Evolutionary conservation across 2,888 invertebrate genomes (phyloP), one percentile per base, ranked within the genome.

Genomic region (Oxytorus armatus): DNA sequence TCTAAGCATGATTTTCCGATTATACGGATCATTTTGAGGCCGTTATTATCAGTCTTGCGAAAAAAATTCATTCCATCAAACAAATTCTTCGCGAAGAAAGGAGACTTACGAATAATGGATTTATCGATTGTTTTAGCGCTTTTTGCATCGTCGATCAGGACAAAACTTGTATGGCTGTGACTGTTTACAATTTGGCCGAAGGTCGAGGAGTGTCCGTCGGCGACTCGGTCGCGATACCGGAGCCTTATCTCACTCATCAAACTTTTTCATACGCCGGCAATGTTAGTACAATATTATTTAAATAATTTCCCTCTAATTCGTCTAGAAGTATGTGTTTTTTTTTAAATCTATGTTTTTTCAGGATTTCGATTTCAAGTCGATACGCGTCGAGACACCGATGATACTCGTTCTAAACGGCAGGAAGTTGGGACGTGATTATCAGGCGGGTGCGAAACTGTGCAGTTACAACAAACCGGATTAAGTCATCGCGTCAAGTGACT

Each of bases 151-250:
- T 96, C 53, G 97, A 97, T 92, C 94, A 94, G 84, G 94, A 95
- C 73, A 94, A 94, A 92, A 93, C 93, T 0, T 96, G 96, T 88
- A 92, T 95, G 59, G 94, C 95, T 18, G 96, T 97, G 78, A 96
- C 96, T 0, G 95, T 97, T 55, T 98, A 97, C 92, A 97, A 98
- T 93, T 94, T 97, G 92, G 96, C 96, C 5, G 94, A 95, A 88
- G 96, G 96, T 0, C 95, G 95, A 89, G 97, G 97, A 49, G 95
- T 96, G 68, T 96, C 96, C 81, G 96, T 97, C 77, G 97, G 97
- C 0, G 97, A 98, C 92, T 94, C 95, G 29, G 95, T 98, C 11
- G 96, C 96, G 7, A 94, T 97, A 84, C 96, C 97, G 0, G 96
- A 96, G 89, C 97, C 97, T 0, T 93, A 92, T 85, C 90, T 96